phyloP scores from a whole-genome alignment of 2,797 vertebrate species.

The Chelmon rostratus region DNA sequence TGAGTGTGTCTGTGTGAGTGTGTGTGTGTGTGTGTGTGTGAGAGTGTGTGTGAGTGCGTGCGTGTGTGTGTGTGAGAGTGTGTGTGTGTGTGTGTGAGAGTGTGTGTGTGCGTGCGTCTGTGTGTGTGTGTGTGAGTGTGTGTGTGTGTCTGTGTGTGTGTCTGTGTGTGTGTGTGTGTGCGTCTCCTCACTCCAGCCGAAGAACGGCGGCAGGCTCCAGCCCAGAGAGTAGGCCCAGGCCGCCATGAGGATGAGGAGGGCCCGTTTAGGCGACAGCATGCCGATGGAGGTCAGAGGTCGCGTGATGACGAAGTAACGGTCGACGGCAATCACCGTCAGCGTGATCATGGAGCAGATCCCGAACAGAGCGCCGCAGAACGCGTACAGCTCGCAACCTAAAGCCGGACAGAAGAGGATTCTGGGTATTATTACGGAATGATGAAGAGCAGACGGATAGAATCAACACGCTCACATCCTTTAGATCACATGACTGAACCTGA shows the following conservation, averaged over 20 bases:
- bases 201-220: constrained; percentile 97
- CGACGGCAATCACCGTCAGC: constrained; percentile 92
- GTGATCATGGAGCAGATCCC: constrained; percentile 98
- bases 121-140: too few species aligned
- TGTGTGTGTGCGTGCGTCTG: neutral
- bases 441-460: too few species aligned
- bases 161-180: neutral
- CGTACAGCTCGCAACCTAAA: constrained; percentile 93
- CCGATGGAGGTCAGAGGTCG: constrained; percentile 92
- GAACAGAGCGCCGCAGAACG: constrained; percentile 95
- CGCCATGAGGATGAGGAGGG: constrained; percentile 86
- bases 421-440: too few species aligned
- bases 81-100: neutral
- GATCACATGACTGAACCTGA: too few species aligned
- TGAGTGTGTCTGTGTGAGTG: neutral
- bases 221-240: constrained; percentile 93
- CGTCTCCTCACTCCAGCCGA: constrained; percentile 94
- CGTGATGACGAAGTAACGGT: constrained; percentile 97
- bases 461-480: too few species aligned
- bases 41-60: too few species aligned
- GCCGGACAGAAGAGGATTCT: neutral
- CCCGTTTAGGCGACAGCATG: constrained; percentile 88
- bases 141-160: neutral
- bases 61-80: neutral
- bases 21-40: neutral